phyloP scores from a whole-genome alignment of 2,113 vertebrate genomes.

The Spilogale gracilis region DNA sequence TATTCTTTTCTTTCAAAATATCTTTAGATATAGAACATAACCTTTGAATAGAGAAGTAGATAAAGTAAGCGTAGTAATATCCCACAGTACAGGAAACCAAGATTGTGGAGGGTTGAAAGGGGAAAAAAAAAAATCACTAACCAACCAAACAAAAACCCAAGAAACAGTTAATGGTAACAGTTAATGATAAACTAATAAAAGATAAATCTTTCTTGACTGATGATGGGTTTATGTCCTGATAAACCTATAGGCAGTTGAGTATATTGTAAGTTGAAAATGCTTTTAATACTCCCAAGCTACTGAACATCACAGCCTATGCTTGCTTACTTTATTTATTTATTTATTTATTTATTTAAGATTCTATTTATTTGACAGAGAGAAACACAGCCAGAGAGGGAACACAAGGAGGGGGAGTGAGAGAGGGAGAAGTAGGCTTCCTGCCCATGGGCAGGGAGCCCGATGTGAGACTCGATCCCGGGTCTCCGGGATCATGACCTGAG shows the following conservation, averaged over 20 bases:
- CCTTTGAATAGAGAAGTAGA: not conserved
- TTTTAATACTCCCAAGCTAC: not conserved
- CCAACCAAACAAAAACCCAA: not conserved
- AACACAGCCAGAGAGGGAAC: too few relatives aligned
- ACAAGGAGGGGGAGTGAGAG: too few relatives aligned
- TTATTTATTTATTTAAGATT: too few relatives aligned
- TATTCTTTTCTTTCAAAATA: slow-evolving; percentile 2
- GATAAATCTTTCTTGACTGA: not conserved
- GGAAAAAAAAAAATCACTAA: not conserved
- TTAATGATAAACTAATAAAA: slow-evolving; percentile 5
- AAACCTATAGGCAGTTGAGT: not conserved
- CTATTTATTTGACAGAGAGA: too few relatives aligned
- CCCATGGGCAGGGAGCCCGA: too few relatives aligned
- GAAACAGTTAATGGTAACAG: not conserved
- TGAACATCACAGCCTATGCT: not conserved
- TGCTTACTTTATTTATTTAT: not conserved
- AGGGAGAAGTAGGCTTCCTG: too few relatives aligned
- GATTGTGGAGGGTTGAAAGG: not conserved
- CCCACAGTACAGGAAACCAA: not conserved
- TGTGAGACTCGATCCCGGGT: too few relatives aligned
- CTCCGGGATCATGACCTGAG: too few relatives aligned
- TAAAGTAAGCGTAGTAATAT: not conserved
- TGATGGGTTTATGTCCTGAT: not conserved
- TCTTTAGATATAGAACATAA: not conserved
- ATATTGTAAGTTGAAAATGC: not conserved